Evolutionary conservation across 23 tunicate species (phyloP), one percentile per base, ranked within the genome.

Genomic region (Botrylloides violaceus): DNA sequence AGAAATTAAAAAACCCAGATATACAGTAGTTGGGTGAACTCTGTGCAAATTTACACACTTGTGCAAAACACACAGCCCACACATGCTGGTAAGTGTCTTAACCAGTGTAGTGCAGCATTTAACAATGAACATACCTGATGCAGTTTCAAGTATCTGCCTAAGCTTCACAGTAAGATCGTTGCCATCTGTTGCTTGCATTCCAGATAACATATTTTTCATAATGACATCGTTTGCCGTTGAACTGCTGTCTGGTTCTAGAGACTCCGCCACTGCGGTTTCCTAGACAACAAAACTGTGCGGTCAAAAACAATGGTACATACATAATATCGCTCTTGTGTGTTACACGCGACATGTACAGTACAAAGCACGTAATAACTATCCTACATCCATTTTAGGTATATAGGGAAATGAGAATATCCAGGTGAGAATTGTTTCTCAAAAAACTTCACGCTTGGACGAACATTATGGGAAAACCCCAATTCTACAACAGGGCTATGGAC

Each of bases 101-200:
- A 18, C 18, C 55, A 18, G 12, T 47, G 18, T 47, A 18, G 12
- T 18, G 18, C 18, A 47, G 18, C 55, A 18, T 12, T 47, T 47
- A 18, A 12, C 23, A 58, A 25, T 63, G 29, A 63, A 72, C n/a
- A 21, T 25, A 87, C 95, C 95, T 60, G 82, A 76, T 4, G 94
- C 94, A 50, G 81, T 80, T 76, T 87, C 85, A 12, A 87, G 34
- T 1, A 87, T 87, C 70, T 80, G 81, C 29, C 79, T 61, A 1
- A 87, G 48, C 64, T 87, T 87, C 28, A 76, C 86, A 2, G 84
- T 86, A 65, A 73, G 31, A 49, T 66, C 81, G 3, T 62, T 71
- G 15, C 77, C 68, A 25, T 61, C 62, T 3, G 36, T 20, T 22
- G 72, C 30, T 34, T 66, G 59, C 3, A 57, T 68, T 18, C 75